Base-by-base conservation (phyloP, 2,888 invertebrate species). In the Cryptus armator region DNA sequence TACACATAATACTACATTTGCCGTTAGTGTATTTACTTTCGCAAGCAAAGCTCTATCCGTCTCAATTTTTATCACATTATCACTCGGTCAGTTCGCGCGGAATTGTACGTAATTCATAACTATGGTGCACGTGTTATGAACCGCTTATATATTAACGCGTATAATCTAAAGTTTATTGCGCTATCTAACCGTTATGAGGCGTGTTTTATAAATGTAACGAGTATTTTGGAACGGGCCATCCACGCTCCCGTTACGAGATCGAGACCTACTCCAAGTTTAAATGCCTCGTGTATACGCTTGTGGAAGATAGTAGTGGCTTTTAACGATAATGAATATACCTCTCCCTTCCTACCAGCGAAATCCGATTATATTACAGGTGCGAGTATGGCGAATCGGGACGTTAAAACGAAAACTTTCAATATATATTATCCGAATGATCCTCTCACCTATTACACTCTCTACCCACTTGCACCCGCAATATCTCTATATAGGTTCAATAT, bases 311-410 rank as follows among this genome's bases (percentile, higher is more conserved):
- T 48, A 48, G 48, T 24, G 37, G 75, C 37, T 75, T 64, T 32
- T 75, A 75, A 75, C 62, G 75, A 51, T 75, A 75, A 75, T 75
- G 46, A 64, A 75, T 75, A 64, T 48, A 72, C 24, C 24, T 37
- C 16, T 16, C 16, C 16, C 43, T 37, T 16, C n/a, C 48, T 48
- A 62, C 46, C 37, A 19, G 71, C 9, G 48, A 32, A 56, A 75
- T 19, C 75, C 64, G 48, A 75, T 75, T 75, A 64, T n/a, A 32
- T 64, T 75, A 64, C 46, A 64, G 64, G 62, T 24, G 74, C 29
- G 19, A 29, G 74, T 29, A 14, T 46, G 59, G 29, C 37, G 46
- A 46, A 62, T 74, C n/a, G 29, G 62, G 32, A n/a, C 74, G 46
- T 46, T 74, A 46, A 62, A 74, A 74, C 62, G 74, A 74, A 24